Base-by-base conservation (phyloP, 2,888 invertebrate genomes). In the Cylloceria caligata region DNA sequence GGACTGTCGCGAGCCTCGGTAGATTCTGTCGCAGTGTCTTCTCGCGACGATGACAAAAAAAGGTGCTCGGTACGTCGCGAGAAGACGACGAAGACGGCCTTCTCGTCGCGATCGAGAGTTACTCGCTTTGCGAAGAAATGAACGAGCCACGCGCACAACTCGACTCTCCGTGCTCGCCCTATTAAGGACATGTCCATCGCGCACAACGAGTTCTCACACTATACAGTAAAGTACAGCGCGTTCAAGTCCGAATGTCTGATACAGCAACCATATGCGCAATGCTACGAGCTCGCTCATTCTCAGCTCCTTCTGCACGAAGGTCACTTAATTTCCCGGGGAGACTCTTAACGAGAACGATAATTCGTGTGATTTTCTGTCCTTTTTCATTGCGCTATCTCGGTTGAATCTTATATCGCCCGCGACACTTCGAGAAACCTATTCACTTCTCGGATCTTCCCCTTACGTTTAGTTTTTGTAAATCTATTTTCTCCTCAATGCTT, bases 141-240 rank as follows among this genome's bases (percentile, higher is more conserved):
- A 55, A 87, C 80, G 77, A 82, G 79, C 78, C 36, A 77, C 81
- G 60, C 36, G 77, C 72, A 67, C 74, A 27, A 27, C 65, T 67
- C 45, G 39, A 27, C 74, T 45, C 67, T 19, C 21, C 39, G 69
- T 57, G 76, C 52, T 77, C 81, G 47, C 36, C 81, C 77, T 81
- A 77, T 81, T 81, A 81, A 81, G 77, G 81, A 81, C 77, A 77
- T 81, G 77, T 69, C 49, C 60, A 68, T 64, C 52, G 80, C 30
- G 27, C 68, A 64, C 76, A 72, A 72, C 81, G 68, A 73, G 81
- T 81, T 77, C 77, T 81, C 73, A 73, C 77, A 81, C 77, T 68
- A 16, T 49, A 69, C 52, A 65, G 73, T 69, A 24, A 64, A 77
- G 55, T 73, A 62, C 73, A 64, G 60, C 45, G 72, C 49, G 16